Base-by-base conservation (phyloP, 2,113 vertebrate genomes). In the Circaetus cinerascens region DNA sequence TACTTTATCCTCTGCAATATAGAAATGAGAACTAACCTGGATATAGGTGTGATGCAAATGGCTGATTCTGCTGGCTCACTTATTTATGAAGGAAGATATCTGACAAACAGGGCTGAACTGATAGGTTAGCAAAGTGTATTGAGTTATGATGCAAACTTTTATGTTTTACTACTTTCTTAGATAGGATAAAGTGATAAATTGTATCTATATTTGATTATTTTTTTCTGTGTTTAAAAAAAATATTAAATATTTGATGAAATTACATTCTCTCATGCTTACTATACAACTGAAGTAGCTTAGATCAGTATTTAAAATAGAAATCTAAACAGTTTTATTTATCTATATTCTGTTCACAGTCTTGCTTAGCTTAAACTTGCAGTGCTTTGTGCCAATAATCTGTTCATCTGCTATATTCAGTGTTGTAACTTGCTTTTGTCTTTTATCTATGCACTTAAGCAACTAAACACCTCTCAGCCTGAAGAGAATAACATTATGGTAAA, bases 401-500 rank as follows among this genome's bases (percentile, higher is more conserved):
- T 97, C 74, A 43, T 21, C 10, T 93, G 89, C 90, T 92, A 12
- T 97, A 94, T 94, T 98, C 38, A 89, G 63, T 96, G 72, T 98
- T 95, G 62, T 98, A 98, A 98, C 96, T 94, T 97, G 94, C 79
- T 98, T 98, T 98, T 98, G 96, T 98, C 95, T 98, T 97, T 98
- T 98, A 95, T 96, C 91, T 97, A 59, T 98, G 82, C 97, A 95
- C 83, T 97, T 98, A 98, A 99, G 98, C 98, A 98, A 98, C 97
- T 98, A 98, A 98, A 98, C 96, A 97, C 96, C 79, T 96, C 98
- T 97, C 98, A 98, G 90, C 98, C 98, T 96, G 98, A 98, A 97
- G 98, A 98, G 95, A 99, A 98, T 98, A 98, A 98, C 98, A 98
- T 98, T 98, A 98, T 98, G 98, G 98, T 99, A 98, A 99, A 99